Evolutionary conservation across 2,888 invertebrate species (phyloP), one percentile per base, ranked within the genome.

Genomic region (Synergus japonicus): DNA sequence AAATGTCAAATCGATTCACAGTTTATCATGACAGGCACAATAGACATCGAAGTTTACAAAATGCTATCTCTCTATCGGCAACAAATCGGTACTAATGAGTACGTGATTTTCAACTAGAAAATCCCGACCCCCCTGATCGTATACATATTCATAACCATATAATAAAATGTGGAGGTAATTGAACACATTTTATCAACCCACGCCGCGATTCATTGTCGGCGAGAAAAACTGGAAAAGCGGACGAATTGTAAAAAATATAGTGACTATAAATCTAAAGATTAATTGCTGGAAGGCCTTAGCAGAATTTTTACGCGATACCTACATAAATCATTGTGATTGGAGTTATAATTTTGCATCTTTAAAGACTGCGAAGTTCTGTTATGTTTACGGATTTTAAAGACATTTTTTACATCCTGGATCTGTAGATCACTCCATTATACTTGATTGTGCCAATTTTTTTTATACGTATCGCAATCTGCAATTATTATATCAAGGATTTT

Each of bases 1-100:
- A 73, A 73, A 73, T 73, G 49, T 73, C 69, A 54, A 73, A 73
- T 73, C 49, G 69, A 49, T 73, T 49, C 29, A 66, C 69, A 49
- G 22, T 29, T 46, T 12, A 18, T 69, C 46, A 46, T 46, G 46
- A 67, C 67, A 43, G 67, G 13, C 63, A 5, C 18, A 63, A 63
- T 63, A 22, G 10, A 60, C 12, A 12, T 12, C 18, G 18, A 60
- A 18, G 4, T 49, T 69, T 29, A 18, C 49, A 49, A 69, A 49
- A 69, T 49, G 4, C 29, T 69, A 37, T 49, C 22, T 49, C 22
- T 60, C 60, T 60, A 60, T 60, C 60, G 12, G 4, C 69, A 49
- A 69, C 69, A 69, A 69, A 69, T 69, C 49, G 29, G 9, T 49
- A 22, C 69, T 69, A 69, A 69, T 69, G 22, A 69, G 67, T 69